Base-by-base conservation (phyloP, 2,888 invertebrate species). In the Idaea biselata region DNA sequence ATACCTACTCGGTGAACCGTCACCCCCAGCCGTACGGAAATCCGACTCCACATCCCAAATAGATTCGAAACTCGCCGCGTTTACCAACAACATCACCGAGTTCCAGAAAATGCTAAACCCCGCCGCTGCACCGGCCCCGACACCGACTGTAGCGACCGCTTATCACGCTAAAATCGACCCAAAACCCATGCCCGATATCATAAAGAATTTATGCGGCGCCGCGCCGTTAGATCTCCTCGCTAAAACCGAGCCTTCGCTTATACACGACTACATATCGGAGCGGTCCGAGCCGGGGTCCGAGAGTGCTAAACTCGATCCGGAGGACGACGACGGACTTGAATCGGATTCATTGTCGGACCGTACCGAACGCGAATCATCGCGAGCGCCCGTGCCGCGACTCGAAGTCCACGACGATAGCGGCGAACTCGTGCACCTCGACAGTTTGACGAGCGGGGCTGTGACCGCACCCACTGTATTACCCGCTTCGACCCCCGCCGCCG, bases 31-130 rank as follows among this genome's bases (percentile, higher is more conserved):
- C 25, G 96, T 97, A 25, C 94, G 96, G 72, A 96, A 97, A 79
- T 97, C 97, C 0, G 97, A 96, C 61, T 97, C 97, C 62, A 95
- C 97, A 6, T 96, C 97, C 0, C 96, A 96, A 67, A 93, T 97
- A 55, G 97, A 97, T 81, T 96, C 96, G 6, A 96, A 96, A 82
- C 94, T 98, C 64, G 95, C 96, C 87, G 96, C 95, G 66, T 96
- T 98, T 79, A 95, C 97, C 70, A 96, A 96, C 53, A 96, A 95
- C 73, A 98, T 98, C 66, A 96, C 97, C 0, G 97, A 97, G 80
- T 96, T 97, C 78, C 98, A 98, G 77, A 97, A 97, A 79, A 88
- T 97, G 71, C 84, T 97, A 55, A 96, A 97, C 82, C 97, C 97
- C 0, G 96, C 97, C 0, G 93, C 95, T 0, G 94, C 76, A 3